Evolutionary conservation across 92 coral and sea anemone genomes (phyloP).

Genomic region (Anthopleura xanthogrammica): DNA sequence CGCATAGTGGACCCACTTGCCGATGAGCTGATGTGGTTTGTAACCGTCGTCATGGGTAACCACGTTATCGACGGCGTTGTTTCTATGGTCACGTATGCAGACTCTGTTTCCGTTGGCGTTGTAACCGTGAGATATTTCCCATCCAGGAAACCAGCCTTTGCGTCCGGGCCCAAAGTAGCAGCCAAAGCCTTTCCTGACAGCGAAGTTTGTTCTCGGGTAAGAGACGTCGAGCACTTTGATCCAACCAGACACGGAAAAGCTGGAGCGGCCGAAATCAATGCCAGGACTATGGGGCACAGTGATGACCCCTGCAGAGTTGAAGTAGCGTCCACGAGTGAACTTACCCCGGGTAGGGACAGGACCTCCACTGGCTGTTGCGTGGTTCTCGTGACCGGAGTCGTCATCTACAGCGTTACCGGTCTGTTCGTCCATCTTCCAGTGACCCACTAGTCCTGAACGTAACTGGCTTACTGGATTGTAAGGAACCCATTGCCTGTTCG

Average conservation of each 20-base stretch:
- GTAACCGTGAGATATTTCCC: slow-evolving; percentile 70
- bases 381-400: slow-evolving; percentile 74
- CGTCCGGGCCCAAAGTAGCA: slow-evolving; percentile 50
- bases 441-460: slow-evolving; percentile 59
- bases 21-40: slow-evolving; percentile 36
- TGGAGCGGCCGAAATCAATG: slow-evolving; percentile 51
- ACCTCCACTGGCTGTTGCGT: slow-evolving; percentile 53
- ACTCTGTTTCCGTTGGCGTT: slow-evolving; percentile 41
- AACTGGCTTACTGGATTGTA: slow-evolving; percentile 17
- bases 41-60: slow-evolving; percentile 50
- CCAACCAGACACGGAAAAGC: slow-evolving; percentile 73
- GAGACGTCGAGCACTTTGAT: slow-evolving; percentile 55
- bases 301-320: slow-evolving; percentile 49
- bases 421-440: slow-evolving; percentile 83
- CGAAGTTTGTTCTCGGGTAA: slow-evolving; percentile 68
- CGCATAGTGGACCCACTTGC: slow-evolving; percentile 62
- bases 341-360: slow-evolving; percentile 50
- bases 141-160: slow-evolving; percentile 52
- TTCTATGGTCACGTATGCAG: slow-evolving; percentile 65
- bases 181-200: slow-evolving; percentile 65
- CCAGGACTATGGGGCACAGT: slow-evolving; percentile 34
- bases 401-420: slow-evolving; percentile 68
- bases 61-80: slow-evolving; percentile 26
- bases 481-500: slow-evolving; percentile 39
- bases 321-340: slow-evolving; percentile 72